phyloP scores from a whole-genome alignment of 2,888 invertebrate genomes.

The Julus scanicus region DNA sequence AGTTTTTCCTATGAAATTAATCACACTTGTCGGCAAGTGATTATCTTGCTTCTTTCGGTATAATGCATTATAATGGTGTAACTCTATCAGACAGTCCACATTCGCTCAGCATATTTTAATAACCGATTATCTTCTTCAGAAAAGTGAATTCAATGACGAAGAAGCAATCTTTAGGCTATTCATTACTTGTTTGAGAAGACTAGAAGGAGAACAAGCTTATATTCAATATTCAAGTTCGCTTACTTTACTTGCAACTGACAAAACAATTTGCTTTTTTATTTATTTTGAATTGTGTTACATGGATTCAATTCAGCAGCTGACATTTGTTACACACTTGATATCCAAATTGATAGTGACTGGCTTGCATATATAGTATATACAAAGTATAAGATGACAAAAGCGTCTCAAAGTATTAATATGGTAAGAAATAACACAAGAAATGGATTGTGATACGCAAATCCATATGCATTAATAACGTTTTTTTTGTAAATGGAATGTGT shows the following conservation, averaged over 20 bases:
- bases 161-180: background rate
- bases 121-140: slow-evolving; percentile 27
- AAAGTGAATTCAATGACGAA: background rate
- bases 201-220: background rate
- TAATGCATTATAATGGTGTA: background rate
- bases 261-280: background rate
- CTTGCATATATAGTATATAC: background rate
- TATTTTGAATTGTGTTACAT: background rate
- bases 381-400: background rate
- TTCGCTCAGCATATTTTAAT: slow-evolving; percentile 14
- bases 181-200: background rate
- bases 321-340: background rate
- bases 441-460: background rate
- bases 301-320: background rate
- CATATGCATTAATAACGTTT: background rate
- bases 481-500: background rate
- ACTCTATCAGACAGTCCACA: slow-evolving; percentile 37
- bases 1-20: slow-evolving; percentile 4
- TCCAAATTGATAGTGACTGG: background rate
- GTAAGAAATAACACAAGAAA: background rate
- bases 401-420: background rate
- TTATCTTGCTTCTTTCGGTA: slow-evolving; percentile 26
- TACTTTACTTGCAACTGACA: background rate
- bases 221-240: background rate
- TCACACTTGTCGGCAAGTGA: slow-evolving; percentile 17